A percentile compares a stretch with the other conserved stretches of the same genome.
Conservation (phyloP, 2,113 vertebrate species). For the Esox niger region DNA sequence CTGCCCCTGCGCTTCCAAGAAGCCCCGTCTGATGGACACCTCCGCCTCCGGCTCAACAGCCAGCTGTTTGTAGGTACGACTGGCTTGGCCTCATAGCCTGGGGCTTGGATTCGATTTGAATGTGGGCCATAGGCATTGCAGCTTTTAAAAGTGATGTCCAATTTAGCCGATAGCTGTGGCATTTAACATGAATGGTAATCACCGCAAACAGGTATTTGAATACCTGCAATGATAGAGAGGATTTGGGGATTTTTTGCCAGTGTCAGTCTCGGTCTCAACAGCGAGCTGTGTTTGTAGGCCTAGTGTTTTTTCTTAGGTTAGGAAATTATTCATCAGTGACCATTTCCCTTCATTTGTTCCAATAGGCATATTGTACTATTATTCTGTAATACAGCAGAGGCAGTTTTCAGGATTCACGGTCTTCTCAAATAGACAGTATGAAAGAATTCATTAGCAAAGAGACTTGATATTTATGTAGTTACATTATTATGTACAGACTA, state of each 20-base stretch:
- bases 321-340: background rate
- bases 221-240: no score
- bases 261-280: background rate
- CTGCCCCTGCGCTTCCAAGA: conserved; percentile 80
- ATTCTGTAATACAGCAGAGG: no score
- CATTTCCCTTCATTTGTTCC: background rate
- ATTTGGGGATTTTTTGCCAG: no score
- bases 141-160: no score
- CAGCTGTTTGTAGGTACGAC: conserved; percentile 87
- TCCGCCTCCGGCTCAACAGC: conserved; percentile 77
- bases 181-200: no score
- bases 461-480: no score
- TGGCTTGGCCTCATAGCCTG: conserved; percentile 66
- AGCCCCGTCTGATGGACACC: conserved; percentile 78
- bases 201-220: no score
- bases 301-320: background rate
- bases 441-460: conserved; percentile 4
- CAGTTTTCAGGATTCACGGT: conserved; percentile 4
- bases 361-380: background rate
- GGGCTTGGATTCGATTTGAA: background rate
- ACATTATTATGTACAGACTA: no score
- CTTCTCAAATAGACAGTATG: conserved; percentile 2
- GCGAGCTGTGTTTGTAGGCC: no score
- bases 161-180: no score
- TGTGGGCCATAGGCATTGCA: no score